Evolutionary conservation across 2,888 invertebrate species (phyloP), one percentile per base, ranked within the genome.

Genomic region (Eilema sororculum): DNA sequence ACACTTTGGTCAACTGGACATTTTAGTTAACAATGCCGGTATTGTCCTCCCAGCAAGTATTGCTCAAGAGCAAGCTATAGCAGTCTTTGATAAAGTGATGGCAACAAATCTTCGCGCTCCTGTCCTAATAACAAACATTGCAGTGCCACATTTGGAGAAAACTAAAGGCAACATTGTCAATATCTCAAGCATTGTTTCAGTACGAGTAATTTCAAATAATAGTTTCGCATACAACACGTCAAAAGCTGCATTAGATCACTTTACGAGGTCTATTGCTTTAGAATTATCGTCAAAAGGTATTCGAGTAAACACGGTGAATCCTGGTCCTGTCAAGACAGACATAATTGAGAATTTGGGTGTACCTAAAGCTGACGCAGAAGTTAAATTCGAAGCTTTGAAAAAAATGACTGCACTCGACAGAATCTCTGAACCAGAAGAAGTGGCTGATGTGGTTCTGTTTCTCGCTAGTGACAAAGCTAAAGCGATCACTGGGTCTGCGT

Each of bases 221-320:
- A 60, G 59, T 41, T 81, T 78, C 56, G n/a, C 75, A 62, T 80
- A 84, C 58, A 25, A 64, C 60, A 57, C 78, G 0, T 84, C 85
- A 0, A 86, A 87, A 30, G 84, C 85, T 12, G 84, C 69, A 0
- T 37, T 86, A 4, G 78, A 81, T 61, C 81, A 82, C 62, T 88
- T 88, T 22, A 79, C 85, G 0, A 79, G 81, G 64, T 69, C 76
- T 10, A 70, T 75, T 16, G 87, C 87, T 0, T 89, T 98, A 65
- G 98, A 98, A 83, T 89, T 98, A 63, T 97, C 97, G 30, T 77
- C 95, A 0, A 96, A 96, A 86, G 96, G 97, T 73, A 97, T 98
- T 0, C 95, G 98, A 57, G 98, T 98, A 0, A 85, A 86, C 65
- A 65, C 77, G 8, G 78, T 85, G 0, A 84, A 81, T 58, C 84